Base-by-base conservation (phyloP, 2,888 invertebrate genomes). In the Ennomos erosarius region DNA sequence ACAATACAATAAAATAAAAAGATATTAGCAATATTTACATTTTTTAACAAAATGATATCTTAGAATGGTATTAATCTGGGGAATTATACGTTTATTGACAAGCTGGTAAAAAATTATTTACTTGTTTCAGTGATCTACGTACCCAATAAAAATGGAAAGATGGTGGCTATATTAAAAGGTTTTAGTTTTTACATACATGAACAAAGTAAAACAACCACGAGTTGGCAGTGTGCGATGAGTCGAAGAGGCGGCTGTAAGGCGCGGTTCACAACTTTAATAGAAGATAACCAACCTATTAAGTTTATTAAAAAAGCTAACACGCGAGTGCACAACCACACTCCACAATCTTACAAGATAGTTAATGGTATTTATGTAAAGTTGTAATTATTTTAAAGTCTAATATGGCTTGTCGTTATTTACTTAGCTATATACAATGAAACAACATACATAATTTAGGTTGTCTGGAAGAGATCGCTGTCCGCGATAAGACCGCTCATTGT, bases 181-280 rank as follows among this genome's bases (percentile, higher is more conserved):
- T 68, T 49, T 33, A 37, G 66, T 10, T 67, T 62, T 37, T 58
- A 51, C 26, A 35, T 10, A 9, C 9, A 38, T 8, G 10, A 5
- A 12, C 13, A 26, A 8, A 1, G 40, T 16, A 40, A 46, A 8
- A 16, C 39, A 1, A 38, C 11, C 6, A 9, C 9, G 35, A 39
- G n/a, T 11, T 77, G 73, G 76, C 44, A 65, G 9, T 77, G 78
- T 39, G 72, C 71, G 2, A 48, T 26, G 38, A 38, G 8, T 8
- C n/a, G 50, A 11, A 0, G 39, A 9, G 36, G 46, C 6, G 36
- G 46, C 6, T 72, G 73, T 57, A 62, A 64, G 10, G 69, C 67
- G 8, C 38, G 67, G 0, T 53, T 70, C 12, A 62, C 53, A 6
- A 45, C 58, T 4, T 53, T 26, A 1, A 36, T 51, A 9, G 53